Evolutionary conservation across 2,113 vertebrate genomes (phyloP), one percentile per base, ranked within the genome.

Genomic region (Coturnix japonica): DNA sequence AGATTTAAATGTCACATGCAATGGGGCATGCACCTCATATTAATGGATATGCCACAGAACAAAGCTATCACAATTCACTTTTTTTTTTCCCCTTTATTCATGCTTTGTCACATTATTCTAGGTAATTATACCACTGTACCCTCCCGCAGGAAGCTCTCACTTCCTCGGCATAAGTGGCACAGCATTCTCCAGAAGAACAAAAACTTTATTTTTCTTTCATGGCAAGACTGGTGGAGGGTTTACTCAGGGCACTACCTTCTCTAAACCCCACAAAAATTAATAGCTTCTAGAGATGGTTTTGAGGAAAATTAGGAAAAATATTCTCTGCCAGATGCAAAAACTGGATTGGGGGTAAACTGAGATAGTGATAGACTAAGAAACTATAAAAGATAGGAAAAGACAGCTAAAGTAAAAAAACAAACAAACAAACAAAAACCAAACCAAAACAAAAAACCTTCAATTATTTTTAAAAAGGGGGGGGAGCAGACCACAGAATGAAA

Each of bases 1-100:
- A 83, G 35, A 90, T 85, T 70, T 63, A 87, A 93, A 91, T 82
- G 51, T 71, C 67, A 37, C 41, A 21, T 44, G 41, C 54, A 87
- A 49, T 59, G 67, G 21, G 31, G 30, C 60, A 82, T 76, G 60
- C 6, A 66, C 41, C 13, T 77, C 63, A 54, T 60, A 82, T 63
- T 91, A 88, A 85, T 67, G 51, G 41, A 79, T 69, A 65, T 31
- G 26, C 11, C 49, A 79, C 11, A 87, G 35, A 49, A 85, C 15
- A 65, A 44, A 51, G 57, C 25, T 70, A 73, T 70, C 49, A 73
- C 90, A 77, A 83, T 46, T 85, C 53, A 46, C 6, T 75, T 49
- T 21, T 59, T 57, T 20, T 63, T n/a, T 25, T 10, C 12, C 11
- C 11, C 6, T 20, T 94, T 87, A 28, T 73, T 49, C 39, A 56